Evolutionary conservation across 2,113 vertebrate species (phyloP), one percentile per base, ranked within the genome.

Genomic region (Seriola dumerili): DNA sequence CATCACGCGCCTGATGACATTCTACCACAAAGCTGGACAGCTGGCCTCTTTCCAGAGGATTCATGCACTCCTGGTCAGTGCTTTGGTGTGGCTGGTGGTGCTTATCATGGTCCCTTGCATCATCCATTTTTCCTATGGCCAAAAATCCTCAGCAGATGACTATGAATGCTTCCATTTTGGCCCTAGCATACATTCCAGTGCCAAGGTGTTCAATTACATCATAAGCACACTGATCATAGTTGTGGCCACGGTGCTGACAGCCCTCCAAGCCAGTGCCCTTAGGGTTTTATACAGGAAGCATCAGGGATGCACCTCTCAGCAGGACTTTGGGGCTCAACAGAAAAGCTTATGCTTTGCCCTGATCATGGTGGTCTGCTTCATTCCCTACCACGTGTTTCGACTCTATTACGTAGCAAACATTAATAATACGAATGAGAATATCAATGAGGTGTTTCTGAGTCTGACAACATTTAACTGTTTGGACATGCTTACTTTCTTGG

Each of bases 321-420:
- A 97, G 84, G 97, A 97, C 16, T 97, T 98, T 62, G 96, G 96
- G 94, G 96, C 95, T 25, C 97, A 98, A 58, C 52, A 96, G 68
- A 98, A 97, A 89, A 98, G 96, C 54, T 17, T 98, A 36, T 93
- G 94, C 85, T 98, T 99, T 67, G 94, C 97, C 17, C 92, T 96
- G 0, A 84, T 99, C 76, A 96, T 98, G 81, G 80, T 97, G 25
- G 63, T 94, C 64, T 98, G 96, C 80, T 96, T 97, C 67, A 90
- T 97, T 46, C 97, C 97, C 8, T 97, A 97, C 83, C 97, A 97
- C 34, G 48, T 96, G 32, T 99, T 97, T 8, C 93, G 98, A 16
- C 68, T 96, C 17, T 91, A 94, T 72, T 99, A 97, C 72, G 29
- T 95, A 2, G 19, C 61, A 0, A 0, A 88, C 1, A 0, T 2